A percentile compares a stretch with the other conserved stretches of the same genome.
phyloP scores from a whole-genome alignment of 2,888 invertebrate species.

The Macrophya annulata region DNA sequence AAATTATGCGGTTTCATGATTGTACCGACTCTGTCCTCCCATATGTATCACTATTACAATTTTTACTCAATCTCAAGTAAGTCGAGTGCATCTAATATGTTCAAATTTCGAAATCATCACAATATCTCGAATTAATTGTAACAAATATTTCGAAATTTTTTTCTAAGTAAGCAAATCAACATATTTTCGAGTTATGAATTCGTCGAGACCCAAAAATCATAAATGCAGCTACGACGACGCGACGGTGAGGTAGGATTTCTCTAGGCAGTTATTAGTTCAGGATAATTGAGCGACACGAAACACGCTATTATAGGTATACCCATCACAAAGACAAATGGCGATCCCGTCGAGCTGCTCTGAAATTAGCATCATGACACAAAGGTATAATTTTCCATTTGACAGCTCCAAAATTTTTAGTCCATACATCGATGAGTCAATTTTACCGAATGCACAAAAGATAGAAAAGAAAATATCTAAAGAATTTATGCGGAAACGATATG shows the following conservation, averaged over 20 bases:
- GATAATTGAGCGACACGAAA: constrained; percentile 28
- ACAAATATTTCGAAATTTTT: neutral
- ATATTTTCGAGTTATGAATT: constrained; percentile 5
- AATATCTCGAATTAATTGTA: neutral
- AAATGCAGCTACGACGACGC: neutral
- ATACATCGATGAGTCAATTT: neutral
- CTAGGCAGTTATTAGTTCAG: constrained; percentile 5
- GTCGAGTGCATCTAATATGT: neutral
- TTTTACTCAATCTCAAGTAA: neutral
- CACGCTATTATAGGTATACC: neutral
- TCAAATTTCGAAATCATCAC: neutral
- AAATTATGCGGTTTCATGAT: neutral
- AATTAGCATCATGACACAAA: neutral
- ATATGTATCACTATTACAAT: neutral
- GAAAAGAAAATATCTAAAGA: neutral
- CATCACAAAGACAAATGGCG: constrained; percentile 19
- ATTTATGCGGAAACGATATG: neutral
- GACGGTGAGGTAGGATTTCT: neutral
- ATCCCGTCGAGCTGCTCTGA: constrained; percentile 36
- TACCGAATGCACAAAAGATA: neutral
- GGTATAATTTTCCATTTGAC: neutral
- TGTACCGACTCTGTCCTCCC: neutral
- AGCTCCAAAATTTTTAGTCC: constrained; percentile 37
- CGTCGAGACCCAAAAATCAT: neutral
- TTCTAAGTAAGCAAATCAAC: too few species aligned